Evolutionary conservation across 2,113 vertebrate species (phyloP).

Genomic region (Equus quagga): DNA sequence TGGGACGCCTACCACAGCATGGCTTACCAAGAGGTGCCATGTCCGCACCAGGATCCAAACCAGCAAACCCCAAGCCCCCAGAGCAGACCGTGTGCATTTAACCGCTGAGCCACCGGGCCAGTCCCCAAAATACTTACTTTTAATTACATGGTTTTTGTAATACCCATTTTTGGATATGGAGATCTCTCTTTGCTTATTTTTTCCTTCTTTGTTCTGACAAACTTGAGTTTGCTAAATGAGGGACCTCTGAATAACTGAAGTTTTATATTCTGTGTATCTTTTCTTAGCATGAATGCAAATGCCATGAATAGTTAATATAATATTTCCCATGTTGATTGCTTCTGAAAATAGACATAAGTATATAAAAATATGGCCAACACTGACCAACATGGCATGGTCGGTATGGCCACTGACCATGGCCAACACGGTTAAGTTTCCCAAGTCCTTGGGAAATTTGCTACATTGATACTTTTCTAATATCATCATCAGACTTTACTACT

Average conservation of each 20-base stretch:
- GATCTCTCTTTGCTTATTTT: neutral
- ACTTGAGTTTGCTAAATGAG: neutral
- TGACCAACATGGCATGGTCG: neutral
- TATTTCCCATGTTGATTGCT: neutral
- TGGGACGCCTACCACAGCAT: no score
- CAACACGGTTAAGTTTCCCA: neutral
- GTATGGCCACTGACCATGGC: no score
- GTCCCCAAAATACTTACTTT: neutral
- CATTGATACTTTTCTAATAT: neutral
- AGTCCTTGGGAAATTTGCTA: neutral
- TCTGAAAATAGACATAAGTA: neutral
- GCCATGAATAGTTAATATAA: neutral
- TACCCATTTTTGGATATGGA: neutral
- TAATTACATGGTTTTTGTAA: neutral
- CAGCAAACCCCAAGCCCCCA: no score
- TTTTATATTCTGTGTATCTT: neutral
- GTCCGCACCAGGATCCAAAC: no score
- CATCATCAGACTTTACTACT: neutral
- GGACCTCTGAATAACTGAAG: neutral
- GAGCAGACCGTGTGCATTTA: no score
- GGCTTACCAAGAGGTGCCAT: no score
- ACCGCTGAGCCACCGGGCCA: no score
- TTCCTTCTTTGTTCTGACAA: neutral
- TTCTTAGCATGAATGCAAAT: constrained; percentile 12
- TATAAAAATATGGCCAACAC: constrained; percentile 24